Evolutionary conservation across 1,140 invertebrate species (phyloP), one percentile per base, ranked within the genome.

Genomic region (Cotesia typhae): DNA sequence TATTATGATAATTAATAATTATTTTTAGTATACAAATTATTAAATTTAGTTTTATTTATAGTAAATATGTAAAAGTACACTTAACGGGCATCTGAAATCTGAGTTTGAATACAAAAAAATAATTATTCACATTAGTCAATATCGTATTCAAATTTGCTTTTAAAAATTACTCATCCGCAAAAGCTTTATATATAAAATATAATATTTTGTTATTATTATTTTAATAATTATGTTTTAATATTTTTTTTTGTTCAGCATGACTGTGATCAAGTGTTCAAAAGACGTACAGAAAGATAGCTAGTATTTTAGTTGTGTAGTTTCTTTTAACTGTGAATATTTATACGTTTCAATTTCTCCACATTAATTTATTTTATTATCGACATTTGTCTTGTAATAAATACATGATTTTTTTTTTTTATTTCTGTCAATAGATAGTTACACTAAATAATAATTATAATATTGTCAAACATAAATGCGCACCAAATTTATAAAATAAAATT

Each of bases 161-260:
- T 36, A 65, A 71, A 70, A 65, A 57, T 65, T 52, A 59, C 63
- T 41, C 67, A 35, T 60, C 53, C 57, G 70, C 47, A 71, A 71
- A 71, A 59, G 64, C 68, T 74, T 74, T 67, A 71, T 67, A 70
- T 74, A 74, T 70, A 74, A 70, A 74, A 74, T 74, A 69, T 74
- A 71, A 52, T 28, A 60, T 12, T 74, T 73, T 60, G 37, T 71
- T 20, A 36, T 71, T 65, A 55, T 37, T 59, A 60, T 70, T 52
- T 12, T 60, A 57, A 59, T 55, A n/a, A 17, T 70, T 64, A 14
- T 28, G 28, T 37, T 57, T 28, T 37, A n/a, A 57, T 59, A 9
- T 69, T 69, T 59, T 61, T 47, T 47, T 10, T 47, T 47, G 41
- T 47, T 47, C 9, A 47, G 41, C 41, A 47, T 47, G 41, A 47